Evolutionary conservation across 2,797 vertebrate species (phyloP).

Genomic region (Todus mexicanus): DNA sequence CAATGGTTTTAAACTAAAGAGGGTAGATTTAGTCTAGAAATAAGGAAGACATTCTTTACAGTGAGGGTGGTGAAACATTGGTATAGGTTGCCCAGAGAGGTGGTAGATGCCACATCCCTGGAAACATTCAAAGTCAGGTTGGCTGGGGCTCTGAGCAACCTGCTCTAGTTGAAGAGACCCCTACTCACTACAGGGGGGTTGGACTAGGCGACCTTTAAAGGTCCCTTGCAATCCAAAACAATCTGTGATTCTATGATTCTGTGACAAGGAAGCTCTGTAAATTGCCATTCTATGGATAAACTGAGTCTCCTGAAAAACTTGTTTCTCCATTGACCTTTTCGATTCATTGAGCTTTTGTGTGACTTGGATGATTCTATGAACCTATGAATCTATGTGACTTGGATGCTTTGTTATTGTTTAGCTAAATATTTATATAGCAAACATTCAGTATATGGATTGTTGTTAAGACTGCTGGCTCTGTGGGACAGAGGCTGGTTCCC

Average conservation of each 20-base stretch:
- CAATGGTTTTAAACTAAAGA: not conserved
- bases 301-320: not conserved
- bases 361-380: not conserved
- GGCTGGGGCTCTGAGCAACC: not conserved
- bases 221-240: not conserved
- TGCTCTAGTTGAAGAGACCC: not conserved
- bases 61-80: not conserved
- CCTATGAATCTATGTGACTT: too few species aligned
- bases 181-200: not conserved
- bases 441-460: not conserved
- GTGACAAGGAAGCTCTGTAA: not conserved
- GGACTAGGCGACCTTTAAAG: not conserved
- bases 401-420: slow-evolving; percentile 2
- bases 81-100: not conserved
- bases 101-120: not conserved
- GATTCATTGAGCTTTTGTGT: not conserved
- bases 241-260: not conserved
- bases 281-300: not conserved
- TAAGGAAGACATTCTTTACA: not conserved
- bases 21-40: not conserved
- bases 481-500: not conserved
- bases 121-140: not conserved
- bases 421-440: slow-evolving; percentile 33
- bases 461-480: not conserved
- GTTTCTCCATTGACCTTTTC: slow-evolving; percentile 29